Evolutionary conservation across 2,797 vertebrate genomes (phyloP).

Genomic region (Mormyrus hasselquistii): DNA sequence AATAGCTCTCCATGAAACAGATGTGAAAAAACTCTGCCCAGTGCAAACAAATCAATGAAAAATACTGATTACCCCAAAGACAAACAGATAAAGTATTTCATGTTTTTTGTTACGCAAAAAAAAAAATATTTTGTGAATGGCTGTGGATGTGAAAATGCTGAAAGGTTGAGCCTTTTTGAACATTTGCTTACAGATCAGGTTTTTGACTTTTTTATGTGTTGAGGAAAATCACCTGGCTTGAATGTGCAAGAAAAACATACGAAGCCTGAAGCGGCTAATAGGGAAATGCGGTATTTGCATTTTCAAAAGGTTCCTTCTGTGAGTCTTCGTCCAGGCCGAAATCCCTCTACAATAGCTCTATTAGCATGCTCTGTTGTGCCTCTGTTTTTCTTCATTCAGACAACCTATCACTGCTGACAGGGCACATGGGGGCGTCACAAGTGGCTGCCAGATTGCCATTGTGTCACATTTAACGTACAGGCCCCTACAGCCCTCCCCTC

Average conservation of each 20-base stretch:
- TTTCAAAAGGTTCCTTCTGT: slow-evolving; percentile 18
- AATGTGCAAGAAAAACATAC: slow-evolving; percentile 14
- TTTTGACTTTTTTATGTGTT: slow-evolving; percentile 26
- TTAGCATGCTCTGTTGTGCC: slow-evolving; percentile 61
- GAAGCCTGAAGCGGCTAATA: slow-evolving; percentile 40
- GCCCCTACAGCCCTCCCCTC: slow-evolving; percentile 36
- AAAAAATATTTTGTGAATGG: slow-evolving; percentile 61
- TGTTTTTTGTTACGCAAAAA: slow-evolving; percentile 46
- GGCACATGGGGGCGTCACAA: slow-evolving; percentile 56
- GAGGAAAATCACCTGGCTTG: slow-evolving; percentile 43
- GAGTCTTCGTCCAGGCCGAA: neutral
- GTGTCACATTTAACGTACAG: slow-evolving; percentile 35
- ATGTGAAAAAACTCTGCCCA: neutral
- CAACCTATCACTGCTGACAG: slow-evolving; percentile 55
- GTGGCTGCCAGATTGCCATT: slow-evolving; percentile 53
- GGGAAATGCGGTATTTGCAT: slow-evolving; percentile 28
- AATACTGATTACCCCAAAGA: neutral
- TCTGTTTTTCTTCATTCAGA: slow-evolving; percentile 52
- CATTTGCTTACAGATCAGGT: slow-evolving; percentile 42
- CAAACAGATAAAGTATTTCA: slow-evolving; percentile 22
- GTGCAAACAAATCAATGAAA: neutral
- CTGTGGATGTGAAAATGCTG: slow-evolving; percentile 48
- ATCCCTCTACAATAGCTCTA: slow-evolving; percentile 52
- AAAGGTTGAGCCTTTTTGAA: slow-evolving; percentile 13
- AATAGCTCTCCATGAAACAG: neutral